Evolutionary conservation across 2,113 vertebrate species (phyloP).

Genomic region (Amphilophus citrinellus): DNA sequence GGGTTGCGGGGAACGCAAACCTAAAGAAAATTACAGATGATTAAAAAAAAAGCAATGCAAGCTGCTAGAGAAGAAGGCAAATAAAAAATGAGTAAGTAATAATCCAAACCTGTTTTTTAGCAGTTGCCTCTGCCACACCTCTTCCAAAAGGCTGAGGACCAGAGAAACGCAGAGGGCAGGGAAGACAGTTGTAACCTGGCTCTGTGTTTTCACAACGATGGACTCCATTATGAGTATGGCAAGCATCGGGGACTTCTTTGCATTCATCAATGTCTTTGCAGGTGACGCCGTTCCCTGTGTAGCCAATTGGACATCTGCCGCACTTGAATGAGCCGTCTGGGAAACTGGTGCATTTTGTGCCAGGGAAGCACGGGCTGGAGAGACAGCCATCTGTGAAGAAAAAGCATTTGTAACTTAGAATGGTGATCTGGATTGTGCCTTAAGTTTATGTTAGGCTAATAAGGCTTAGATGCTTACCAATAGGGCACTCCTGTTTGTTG

Average conservation of each 20-base stretch:
- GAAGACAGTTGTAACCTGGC: conserved; percentile 95
- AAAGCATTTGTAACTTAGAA: background rate
- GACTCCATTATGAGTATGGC: conserved; percentile 88
- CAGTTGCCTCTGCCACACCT: conserved; percentile 88
- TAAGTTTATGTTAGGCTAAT: background rate
- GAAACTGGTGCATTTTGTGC: conserved; percentile 89
- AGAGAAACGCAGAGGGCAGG: conserved; percentile 92
- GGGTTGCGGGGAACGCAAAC: conserved; percentile 95
- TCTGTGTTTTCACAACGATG: conserved; percentile 95
- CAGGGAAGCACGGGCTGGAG: conserved; percentile 95
- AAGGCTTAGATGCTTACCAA: conserved; percentile 69
- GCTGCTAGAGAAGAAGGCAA: background rate
- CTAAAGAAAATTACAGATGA: conserved; percentile 76
- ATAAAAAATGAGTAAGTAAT: background rate
- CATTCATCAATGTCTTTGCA: conserved; percentile 97
- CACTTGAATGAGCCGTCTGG: conserved; percentile 95
- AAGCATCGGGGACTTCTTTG: conserved; percentile 91
- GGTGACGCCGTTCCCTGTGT: conserved; percentile 89
- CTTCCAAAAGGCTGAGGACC: conserved; percentile 92
- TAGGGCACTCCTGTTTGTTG: conserved; percentile 84
- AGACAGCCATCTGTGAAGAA: conserved; percentile 90
- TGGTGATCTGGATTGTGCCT: background rate
- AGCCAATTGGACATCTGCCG: conserved; percentile 91
- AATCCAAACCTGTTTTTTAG: conserved; percentile 91
- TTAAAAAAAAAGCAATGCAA: conserved; percentile 35